phyloP scores from a whole-genome alignment of 2,113 vertebrate species.

The Toxostoma redivivum region DNA sequence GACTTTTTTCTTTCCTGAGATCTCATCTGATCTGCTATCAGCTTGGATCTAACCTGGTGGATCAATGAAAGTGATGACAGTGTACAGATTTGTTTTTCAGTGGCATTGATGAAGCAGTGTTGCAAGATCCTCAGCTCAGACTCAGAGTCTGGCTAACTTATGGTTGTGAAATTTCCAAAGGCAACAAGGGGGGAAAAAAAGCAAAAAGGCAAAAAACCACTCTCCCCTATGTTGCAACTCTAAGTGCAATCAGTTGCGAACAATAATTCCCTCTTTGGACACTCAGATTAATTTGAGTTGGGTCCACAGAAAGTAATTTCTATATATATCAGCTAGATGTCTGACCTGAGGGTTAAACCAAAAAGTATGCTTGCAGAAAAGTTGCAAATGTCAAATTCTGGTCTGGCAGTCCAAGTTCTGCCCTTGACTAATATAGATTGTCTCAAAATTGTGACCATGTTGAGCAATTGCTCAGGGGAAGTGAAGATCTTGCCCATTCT shows the following conservation, averaged over 20 bases:
- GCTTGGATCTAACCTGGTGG: background rate
- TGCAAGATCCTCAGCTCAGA: slow-evolving; percentile 45
- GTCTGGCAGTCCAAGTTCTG: background rate
- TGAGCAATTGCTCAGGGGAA: background rate
- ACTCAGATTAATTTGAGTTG: background rate
- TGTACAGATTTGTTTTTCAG: slow-evolving; percentile 37
- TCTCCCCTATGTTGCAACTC: slow-evolving; percentile 56
- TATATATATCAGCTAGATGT: slow-evolving; percentile 36
- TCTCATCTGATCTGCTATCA: background rate
- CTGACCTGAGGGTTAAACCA: slow-evolving; percentile 31
- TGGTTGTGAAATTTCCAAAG: slow-evolving; percentile 62
- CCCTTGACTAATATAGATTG: background rate
- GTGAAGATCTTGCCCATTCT: background rate
- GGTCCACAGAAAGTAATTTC: slow-evolving; percentile 5
- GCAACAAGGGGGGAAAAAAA: background rate
- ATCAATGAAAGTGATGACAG: slow-evolving; percentile 28
- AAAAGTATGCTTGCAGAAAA: background rate
- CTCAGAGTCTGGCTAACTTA: slow-evolving; percentile 5
- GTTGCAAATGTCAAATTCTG: background rate
- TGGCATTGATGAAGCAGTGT: slow-evolving; percentile 44
- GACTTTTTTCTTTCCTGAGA: background rate
- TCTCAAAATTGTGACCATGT: background rate
- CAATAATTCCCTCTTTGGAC: slow-evolving; percentile 29
- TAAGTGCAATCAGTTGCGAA: slow-evolving; percentile 9
- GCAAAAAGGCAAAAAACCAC: background rate